Conservation (phyloP, 2,113 vertebrate genomes). For the Charina bottae region DNA sequence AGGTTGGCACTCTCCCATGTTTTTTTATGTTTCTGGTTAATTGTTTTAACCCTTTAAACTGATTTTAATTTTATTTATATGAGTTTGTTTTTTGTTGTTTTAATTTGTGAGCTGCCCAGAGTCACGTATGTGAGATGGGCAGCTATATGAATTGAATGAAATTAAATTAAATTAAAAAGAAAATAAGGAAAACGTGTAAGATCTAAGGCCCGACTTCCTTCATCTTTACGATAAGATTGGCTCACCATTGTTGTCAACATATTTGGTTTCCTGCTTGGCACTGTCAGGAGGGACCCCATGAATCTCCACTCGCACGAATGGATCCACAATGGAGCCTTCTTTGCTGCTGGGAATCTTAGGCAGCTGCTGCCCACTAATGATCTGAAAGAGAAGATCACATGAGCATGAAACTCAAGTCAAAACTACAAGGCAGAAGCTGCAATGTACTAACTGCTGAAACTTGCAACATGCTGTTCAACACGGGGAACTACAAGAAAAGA, state of each 20-base stretch:
- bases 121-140: not conserved
- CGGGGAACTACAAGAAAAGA: not conserved
- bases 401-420: not conserved
- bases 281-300: constrained; percentile 84
- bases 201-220: not conserved
- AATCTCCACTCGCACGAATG: constrained; percentile 91
- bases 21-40: no score
- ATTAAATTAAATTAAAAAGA: not conserved
- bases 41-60: no score
- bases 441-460: not conserved
- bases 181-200: not conserved
- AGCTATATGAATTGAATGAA: not conserved
- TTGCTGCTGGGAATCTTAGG: constrained; percentile 90
- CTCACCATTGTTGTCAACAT: constrained; percentile 94
- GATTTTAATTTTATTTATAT: no score
- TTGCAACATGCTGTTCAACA: not conserved
- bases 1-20: no score
- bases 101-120: no score
- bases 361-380: constrained; percentile 94
- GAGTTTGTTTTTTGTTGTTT: no score
- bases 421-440: not conserved
- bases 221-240: rapidly evolving
- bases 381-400: constrained; percentile 66
- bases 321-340: constrained; percentile 88
- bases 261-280: constrained; percentile 85